A percentile compares a stretch with the other conserved stretches of the same genome.
Evolutionary conservation across 2,113 vertebrate species (phyloP).

Genomic region (Peromyscus leucopus): DNA sequence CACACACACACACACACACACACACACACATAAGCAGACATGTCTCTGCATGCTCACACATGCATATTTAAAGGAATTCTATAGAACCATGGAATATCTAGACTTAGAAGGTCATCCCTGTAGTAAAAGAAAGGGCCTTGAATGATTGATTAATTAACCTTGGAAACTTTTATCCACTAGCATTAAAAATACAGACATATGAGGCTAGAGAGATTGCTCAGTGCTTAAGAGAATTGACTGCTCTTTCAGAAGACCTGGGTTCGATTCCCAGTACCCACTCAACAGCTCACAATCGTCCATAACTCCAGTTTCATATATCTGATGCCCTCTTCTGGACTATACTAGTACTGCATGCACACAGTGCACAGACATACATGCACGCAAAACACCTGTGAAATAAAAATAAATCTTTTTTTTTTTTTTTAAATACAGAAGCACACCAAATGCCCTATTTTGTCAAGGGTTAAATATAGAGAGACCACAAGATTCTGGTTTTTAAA

Average conservation of each 20-base stretch:
- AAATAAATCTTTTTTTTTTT: background rate
- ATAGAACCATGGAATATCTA: background rate
- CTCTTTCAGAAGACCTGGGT: background rate
- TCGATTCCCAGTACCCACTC: rapidly evolving
- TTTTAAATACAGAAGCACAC: background rate
- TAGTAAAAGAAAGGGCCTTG: background rate
- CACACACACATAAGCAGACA: background rate
- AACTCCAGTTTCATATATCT: background rate
- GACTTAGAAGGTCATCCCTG: background rate
- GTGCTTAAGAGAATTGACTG: background rate
- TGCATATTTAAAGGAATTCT: background rate
- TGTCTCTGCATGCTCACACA: background rate
- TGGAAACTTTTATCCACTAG: background rate
- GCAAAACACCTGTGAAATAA: no score
- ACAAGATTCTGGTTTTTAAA: background rate
- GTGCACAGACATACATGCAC: background rate
- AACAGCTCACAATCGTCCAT: background rate
- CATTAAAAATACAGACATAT: background rate
- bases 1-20: background rate
- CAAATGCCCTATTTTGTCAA: background rate
- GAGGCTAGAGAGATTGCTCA: background rate
- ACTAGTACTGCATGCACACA: background rate
- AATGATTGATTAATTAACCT: background rate
- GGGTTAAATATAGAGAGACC: background rate
- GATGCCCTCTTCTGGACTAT: background rate